phyloP scores from a whole-genome alignment of 1,140 invertebrate genomes.

The Lasaia peninsularis region DNA sequence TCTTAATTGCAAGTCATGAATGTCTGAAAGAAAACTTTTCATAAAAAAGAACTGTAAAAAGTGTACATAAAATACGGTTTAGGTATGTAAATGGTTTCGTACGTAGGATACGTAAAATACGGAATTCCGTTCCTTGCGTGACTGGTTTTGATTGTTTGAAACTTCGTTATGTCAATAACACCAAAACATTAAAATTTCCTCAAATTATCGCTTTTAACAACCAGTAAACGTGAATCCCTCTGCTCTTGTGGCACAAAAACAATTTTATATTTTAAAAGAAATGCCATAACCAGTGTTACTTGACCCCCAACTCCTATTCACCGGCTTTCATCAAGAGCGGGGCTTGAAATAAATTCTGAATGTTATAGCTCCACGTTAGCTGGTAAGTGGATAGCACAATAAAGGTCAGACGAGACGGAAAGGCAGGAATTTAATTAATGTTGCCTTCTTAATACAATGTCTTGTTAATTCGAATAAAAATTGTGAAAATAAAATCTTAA shows the following conservation, averaged over 20 bases:
- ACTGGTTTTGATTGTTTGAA: no score
- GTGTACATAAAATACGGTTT: no score
- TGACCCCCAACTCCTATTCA: constrained; percentile 20
- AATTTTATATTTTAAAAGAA: constrained; percentile 30
- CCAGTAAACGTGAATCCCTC: constrained; percentile 17
- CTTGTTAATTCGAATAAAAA: not conserved
- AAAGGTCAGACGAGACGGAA: constrained; percentile 20
- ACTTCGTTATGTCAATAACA: not conserved
- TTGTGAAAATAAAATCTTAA: no score
- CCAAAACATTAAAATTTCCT: not conserved
- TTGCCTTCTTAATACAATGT: constrained; percentile 23
- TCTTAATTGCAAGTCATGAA: no score
- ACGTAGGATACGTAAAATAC: no score
- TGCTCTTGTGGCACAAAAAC: constrained; percentile 22
- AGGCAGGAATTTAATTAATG: constrained; percentile 31
- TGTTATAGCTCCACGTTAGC: constrained; percentile 22
- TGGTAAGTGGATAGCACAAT: constrained; percentile 11
- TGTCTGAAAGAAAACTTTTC: no score
- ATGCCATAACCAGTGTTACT: constrained; percentile 11
- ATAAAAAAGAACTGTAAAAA: no score
- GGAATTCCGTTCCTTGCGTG: no score
- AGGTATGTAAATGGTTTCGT: no score
- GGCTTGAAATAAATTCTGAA: constrained; percentile 16
- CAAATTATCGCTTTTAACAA: constrained; percentile 13
- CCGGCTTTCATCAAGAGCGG: not conserved